Evolutionary conservation across 2,797 vertebrate genomes (phyloP).

Genomic region (Stomatorhinus walkeri): DNA sequence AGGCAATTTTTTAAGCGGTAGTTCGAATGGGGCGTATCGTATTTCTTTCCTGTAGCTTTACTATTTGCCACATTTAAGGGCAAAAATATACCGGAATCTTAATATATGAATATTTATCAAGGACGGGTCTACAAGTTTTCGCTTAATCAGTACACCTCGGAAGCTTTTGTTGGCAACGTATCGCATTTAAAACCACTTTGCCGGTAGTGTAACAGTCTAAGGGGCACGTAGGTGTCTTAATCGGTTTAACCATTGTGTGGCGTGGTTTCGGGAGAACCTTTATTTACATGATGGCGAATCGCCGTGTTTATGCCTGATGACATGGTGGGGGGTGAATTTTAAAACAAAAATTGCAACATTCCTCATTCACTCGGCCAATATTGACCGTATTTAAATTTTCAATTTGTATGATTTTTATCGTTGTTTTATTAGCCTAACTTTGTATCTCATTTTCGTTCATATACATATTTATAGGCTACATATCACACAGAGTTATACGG

Average conservation of each 20-base stretch:
- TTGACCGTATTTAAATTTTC: not conserved
- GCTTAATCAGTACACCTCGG: slow-evolving; percentile 25
- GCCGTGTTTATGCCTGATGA: not conserved
- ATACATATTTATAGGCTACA: not conserved
- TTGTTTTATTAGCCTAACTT: not conserved
- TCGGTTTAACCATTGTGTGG: slow-evolving; percentile 43
- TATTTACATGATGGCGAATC: not conserved
- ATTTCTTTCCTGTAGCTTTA: slow-evolving; percentile 40
- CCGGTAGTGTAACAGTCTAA: slow-evolving; percentile 39
- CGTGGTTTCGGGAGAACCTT: slow-evolving; percentile 33
- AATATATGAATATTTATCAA: slow-evolving; percentile 64
- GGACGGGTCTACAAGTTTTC: slow-evolving; percentile 42
- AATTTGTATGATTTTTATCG: not conserved
- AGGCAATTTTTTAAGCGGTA: slow-evolving; percentile 26
- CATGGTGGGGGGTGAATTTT: not conserved
- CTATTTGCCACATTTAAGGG: slow-evolving; percentile 39
- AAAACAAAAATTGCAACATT: not conserved
- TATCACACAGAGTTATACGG: not conserved
- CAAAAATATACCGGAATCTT: slow-evolving; percentile 45
- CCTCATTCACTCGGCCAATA: not conserved
- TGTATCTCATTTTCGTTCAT: not conserved
- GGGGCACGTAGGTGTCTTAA: slow-evolving; percentile 40
- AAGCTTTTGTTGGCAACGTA: slow-evolving; percentile 44
- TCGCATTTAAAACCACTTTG: slow-evolving; percentile 41
- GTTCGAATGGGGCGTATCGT: slow-evolving; percentile 54